These are phyloP conservation scores for Caenorhabditis sp. DNA, from an alignment of 2,888 invertebrate genomes.

Conservation along the genomic window DNA sequence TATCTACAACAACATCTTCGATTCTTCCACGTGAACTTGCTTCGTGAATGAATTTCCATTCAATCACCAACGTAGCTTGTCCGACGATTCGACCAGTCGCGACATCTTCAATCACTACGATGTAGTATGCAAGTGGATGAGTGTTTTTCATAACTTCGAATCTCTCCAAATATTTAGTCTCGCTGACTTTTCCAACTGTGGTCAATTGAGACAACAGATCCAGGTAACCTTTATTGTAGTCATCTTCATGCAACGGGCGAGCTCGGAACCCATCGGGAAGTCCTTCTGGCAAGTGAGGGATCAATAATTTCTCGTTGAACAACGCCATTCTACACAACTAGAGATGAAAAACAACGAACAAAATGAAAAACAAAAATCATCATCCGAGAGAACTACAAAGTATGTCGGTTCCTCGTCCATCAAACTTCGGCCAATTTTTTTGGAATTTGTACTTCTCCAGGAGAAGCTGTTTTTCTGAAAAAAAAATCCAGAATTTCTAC, in stretches of 20 bases:
- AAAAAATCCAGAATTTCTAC: too few species aligned
- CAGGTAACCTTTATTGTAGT: slow-evolving; percentile 59
- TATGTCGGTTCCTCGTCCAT: slow-evolving; percentile 10
- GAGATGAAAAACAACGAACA: slow-evolving; percentile 1
- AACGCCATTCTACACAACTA: slow-evolving; percentile 13
- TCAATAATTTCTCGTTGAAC: slow-evolving; percentile 21
- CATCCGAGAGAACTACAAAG: slow-evolving; percentile 6
- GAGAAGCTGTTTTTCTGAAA: slow-evolving; percentile 12
- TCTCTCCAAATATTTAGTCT: slow-evolving; percentile 71
- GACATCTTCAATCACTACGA: slow-evolving; percentile 90
- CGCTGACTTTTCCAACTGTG: slow-evolving; percentile 57
- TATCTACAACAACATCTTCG: slow-evolving; percentile 55
- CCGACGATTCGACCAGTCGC: slow-evolving; percentile 77
- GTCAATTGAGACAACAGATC: slow-evolving; percentile 65
- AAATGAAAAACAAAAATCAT: neutral
- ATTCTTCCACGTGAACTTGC: slow-evolving; percentile 61
- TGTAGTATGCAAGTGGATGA: slow-evolving; percentile 83
- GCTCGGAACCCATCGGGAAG: slow-evolving; percentile 23
- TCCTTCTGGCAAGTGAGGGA: slow-evolving; percentile 15
- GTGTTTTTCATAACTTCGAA: slow-evolving; percentile 84
- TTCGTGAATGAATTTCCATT: slow-evolving; percentile 92
- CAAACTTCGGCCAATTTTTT: slow-evolving; percentile 7
- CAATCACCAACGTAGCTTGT: slow-evolving; percentile 87
- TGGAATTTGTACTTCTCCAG: slow-evolving; percentile 23
- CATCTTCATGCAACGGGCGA: slow-evolving; percentile 51